These are phyloP conservation scores for Pectinophora gossypiella DNA, from an alignment of 1,140 invertebrate genomes.

Conservation along the genomic window DNA sequence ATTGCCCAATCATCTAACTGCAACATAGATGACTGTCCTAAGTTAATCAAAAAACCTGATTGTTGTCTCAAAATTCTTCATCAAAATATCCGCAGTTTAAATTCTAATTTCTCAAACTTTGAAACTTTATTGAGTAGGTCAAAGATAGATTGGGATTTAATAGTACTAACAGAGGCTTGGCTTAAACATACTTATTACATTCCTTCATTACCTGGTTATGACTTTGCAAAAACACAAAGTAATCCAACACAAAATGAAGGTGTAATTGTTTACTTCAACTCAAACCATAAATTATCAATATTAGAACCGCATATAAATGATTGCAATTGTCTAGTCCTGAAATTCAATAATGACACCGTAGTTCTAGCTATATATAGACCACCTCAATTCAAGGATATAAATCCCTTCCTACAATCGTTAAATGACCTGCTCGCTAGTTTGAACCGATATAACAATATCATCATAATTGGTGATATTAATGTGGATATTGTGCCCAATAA, in stretches of 20 bases:
- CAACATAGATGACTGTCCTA: slow-evolving; percentile 1
- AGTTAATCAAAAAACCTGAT: neutral
- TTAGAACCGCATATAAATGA: neutral
- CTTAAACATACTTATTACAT: no score
- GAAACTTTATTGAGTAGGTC: no score
- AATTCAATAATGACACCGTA: neutral
- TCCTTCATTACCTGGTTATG: no score
- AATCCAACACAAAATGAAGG: neutral
- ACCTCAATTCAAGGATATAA: no score
- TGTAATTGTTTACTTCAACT: neutral
- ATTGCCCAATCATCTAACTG: neutral
- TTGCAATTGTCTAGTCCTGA: neutral
- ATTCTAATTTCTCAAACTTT: neutral
- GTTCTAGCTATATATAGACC: neutral
- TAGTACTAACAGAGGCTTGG: no score
- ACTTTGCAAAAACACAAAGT: no score
- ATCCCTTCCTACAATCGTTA: no score
- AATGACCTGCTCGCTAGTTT: no score
- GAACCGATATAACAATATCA: no score
- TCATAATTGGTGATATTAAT: no score
- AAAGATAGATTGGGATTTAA: no score
- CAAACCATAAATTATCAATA: neutral
- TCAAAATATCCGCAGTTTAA: slow-evolving; percentile 1
- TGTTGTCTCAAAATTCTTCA: neutral
- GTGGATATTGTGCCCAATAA: no score